These are phyloP conservation scores for Hoplodrina ambigua DNA, from an alignment of 2,888 invertebrate species.

Conservation along the genomic window DNA sequence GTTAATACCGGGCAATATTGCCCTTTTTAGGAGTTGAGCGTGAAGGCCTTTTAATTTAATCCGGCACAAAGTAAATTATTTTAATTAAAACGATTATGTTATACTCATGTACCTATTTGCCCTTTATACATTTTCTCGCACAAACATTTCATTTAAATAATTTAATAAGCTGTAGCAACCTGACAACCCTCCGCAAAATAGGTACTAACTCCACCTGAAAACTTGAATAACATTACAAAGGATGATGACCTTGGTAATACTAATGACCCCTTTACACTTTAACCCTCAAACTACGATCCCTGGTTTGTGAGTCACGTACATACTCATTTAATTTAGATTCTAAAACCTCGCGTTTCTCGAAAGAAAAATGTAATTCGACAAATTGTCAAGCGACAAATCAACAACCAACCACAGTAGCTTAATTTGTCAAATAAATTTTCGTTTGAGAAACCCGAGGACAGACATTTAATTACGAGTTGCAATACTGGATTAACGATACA, in stretches of 20 bases:
- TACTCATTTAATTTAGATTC: not conserved
- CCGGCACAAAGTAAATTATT: conserved; percentile 30
- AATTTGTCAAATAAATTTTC: not conserved
- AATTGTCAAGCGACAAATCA: not conserved
- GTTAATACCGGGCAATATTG: conserved; percentile 13
- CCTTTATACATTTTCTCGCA: not conserved
- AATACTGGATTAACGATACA: not conserved
- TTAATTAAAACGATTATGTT: conserved; percentile 47
- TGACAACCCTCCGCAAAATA: not conserved
- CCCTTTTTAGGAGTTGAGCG: conserved; percentile 29
- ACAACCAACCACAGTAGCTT: not conserved
- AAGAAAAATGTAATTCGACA: not conserved
- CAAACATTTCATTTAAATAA: conserved; percentile 31
- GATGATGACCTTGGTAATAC: conserved; percentile 21
- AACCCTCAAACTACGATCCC: conserved; percentile 4
- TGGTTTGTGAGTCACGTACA: not conserved
- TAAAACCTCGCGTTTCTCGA: not conserved
- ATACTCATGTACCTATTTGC: conserved; percentile 5
- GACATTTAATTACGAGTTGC: not conserved
- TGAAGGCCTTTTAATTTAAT: conserved; percentile 47
- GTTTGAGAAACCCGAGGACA: not conserved
- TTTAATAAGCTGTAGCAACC: conserved; percentile 10
- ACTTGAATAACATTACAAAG: conserved; percentile 26
- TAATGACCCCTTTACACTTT: conserved; percentile 18
- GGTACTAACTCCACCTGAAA: conserved; percentile 10